Evolutionary conservation across 2,888 invertebrate species (phyloP).

Genomic region (Phorcus lineatus): DNA sequence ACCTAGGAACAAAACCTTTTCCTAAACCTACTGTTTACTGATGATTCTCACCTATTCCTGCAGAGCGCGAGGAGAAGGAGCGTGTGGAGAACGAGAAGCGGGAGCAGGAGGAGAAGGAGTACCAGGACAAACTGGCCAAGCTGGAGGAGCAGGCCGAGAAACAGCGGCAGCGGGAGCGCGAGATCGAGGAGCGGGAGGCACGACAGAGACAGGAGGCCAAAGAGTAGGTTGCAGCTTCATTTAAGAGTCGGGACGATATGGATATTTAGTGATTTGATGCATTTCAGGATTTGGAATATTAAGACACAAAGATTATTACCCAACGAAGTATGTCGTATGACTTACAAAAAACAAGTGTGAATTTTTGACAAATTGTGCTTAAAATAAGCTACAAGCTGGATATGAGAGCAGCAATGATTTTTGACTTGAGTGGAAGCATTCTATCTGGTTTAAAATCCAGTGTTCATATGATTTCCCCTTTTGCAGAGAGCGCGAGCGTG

Average conservation of each 20-base stretch:
- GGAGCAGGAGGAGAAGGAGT: conserved; percentile 68
- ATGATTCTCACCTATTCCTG: background rate
- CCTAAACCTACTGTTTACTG: too few species aligned
- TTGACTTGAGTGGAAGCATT: too few species aligned
- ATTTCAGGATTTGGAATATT: too few species aligned
- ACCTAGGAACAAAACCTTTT: background rate
- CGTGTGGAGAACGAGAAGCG: conserved; percentile 61
- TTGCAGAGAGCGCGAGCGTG: background rate
- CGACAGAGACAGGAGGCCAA: conserved; percentile 50
- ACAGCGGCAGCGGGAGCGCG: conserved; percentile 68
- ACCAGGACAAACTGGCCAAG: conserved; percentile 65
- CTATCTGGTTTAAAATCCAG: too few species aligned
- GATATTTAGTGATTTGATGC: too few species aligned
- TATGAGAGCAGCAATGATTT: too few species aligned
- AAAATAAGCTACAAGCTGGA: too few species aligned
- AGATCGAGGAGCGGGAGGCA: conserved; percentile 69
- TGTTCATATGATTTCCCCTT: too few species aligned
- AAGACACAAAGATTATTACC: too few species aligned
- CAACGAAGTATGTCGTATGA: too few species aligned
- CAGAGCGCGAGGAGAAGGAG: conserved; percentile 72
- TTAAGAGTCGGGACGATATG: background rate
- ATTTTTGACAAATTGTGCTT: too few species aligned
- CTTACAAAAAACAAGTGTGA: too few species aligned
- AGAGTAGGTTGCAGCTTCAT: background rate
- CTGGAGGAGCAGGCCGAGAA: conserved; percentile 70